Evolutionary conservation across 2,888 invertebrate species (phyloP).

Genomic region (Prosapia bicincta): DNA sequence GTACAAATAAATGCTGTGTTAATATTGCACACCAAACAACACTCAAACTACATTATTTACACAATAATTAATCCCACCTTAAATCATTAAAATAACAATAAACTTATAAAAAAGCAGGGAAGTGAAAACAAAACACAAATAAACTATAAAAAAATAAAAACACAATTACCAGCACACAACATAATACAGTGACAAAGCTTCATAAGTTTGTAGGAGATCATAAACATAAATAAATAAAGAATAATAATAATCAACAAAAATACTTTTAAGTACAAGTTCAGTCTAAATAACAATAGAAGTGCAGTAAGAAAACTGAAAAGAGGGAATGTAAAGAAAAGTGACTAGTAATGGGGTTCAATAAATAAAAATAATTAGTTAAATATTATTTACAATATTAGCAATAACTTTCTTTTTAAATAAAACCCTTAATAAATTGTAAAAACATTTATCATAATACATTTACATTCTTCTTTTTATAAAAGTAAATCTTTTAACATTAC

Average conservation of each 20-base stretch:
- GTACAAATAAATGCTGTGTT: not conserved
- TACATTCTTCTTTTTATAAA: too few species aligned
- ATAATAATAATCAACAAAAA: not conserved
- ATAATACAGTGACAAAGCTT: not conserved
- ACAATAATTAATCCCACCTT: not conserved
- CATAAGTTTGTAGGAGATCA: not conserved
- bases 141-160: not conserved
- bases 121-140: not conserved
- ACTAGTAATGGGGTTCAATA: not conserved
- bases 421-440: too few species aligned
- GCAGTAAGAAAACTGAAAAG: not conserved
- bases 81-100: not conserved
- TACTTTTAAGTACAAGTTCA: not conserved
- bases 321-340: slow-evolving; percentile 2
- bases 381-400: not conserved
- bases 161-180: not conserved
- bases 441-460: too few species aligned
- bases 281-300: not conserved
- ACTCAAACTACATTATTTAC: not conserved
- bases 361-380: not conserved
- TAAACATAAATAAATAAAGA: not conserved
- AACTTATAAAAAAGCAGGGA: not conserved
- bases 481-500: too few species aligned
- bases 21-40: not conserved
- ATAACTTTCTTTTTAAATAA: too few species aligned